phyloP scores from a whole-genome alignment of 2,888 invertebrate species.

The Diaprepes abbreviatus region DNA sequence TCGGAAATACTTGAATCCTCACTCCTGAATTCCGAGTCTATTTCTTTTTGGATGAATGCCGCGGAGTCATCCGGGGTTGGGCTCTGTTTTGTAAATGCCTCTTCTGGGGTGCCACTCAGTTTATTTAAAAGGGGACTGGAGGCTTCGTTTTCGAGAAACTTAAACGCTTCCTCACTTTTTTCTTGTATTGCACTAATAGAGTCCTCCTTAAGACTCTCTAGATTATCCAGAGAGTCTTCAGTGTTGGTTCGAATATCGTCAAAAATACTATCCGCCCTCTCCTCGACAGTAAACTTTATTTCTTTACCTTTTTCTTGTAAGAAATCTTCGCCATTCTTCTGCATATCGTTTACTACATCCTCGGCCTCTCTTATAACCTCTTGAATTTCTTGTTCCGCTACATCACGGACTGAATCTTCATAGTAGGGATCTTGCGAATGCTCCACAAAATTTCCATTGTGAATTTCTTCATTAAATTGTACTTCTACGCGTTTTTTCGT shows the following conservation, averaged over 20 bases:
- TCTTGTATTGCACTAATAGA: slow-evolving; percentile 61
- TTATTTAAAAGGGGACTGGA: slow-evolving; percentile 53
- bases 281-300: slow-evolving; percentile 60
- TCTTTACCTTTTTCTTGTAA: slow-evolving; percentile 45
- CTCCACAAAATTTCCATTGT: slow-evolving; percentile 15
- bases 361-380: slow-evolving; percentile 64
- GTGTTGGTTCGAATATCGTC: slow-evolving; percentile 64
- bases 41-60: slow-evolving; percentile 54
- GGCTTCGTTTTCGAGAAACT: slow-evolving; percentile 65
- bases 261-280: slow-evolving; percentile 60
- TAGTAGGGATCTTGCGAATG: slow-evolving; percentile 9
- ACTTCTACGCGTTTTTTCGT: slow-evolving; percentile 21
- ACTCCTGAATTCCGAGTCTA: slow-evolving; percentile 45
- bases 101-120: slow-evolving; percentile 11
- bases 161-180: slow-evolving; percentile 66
- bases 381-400: slow-evolving; percentile 59
- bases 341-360: slow-evolving; percentile 62
- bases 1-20: slow-evolving; percentile 50
- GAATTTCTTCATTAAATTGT: slow-evolving; percentile 22
- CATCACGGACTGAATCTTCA: slow-evolving; percentile 47
- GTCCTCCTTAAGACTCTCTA: slow-evolving; percentile 64
- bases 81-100: slow-evolving; percentile 14
- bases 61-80: slow-evolving; percentile 45
- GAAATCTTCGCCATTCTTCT: slow-evolving; percentile 62
- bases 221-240: slow-evolving; percentile 65